Conservation (phyloP, 2,888 invertebrate species). For the Mythimna loreyi region DNA sequence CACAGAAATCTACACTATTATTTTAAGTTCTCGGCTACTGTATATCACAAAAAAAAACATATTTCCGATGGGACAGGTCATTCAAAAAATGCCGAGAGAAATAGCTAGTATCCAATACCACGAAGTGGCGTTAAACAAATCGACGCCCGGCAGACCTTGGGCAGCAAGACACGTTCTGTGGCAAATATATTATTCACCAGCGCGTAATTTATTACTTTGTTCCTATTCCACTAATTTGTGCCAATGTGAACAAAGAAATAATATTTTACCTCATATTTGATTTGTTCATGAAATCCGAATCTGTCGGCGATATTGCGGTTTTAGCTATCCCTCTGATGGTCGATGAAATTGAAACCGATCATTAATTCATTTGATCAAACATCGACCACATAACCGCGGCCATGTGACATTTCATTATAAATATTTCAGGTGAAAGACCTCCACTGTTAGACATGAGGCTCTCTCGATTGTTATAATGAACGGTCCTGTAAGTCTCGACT, state of each 20-base stretch:
- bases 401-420: too few species aligned
- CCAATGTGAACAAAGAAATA: not conserved
- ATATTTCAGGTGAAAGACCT: too few species aligned
- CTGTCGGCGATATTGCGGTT: not conserved
- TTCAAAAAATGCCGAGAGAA: not conserved
- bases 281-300: too few species aligned
- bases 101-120: not conserved
- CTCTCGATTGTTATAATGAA: too few species aligned
- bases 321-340: too few species aligned
- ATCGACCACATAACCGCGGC: conserved; percentile 1
- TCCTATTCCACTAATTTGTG: not conserved
- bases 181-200: not conserved
- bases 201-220: not conserved
- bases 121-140: not conserved
- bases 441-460: too few species aligned
- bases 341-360: not conserved
- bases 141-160: not conserved
- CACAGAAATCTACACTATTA: too few species aligned
- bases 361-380: conserved; percentile 1
- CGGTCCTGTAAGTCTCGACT: too few species aligned
- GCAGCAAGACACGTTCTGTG: too few species aligned
- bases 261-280: not conserved
- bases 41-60: not conserved
- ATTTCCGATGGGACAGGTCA: not conserved
- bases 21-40: too few species aligned